Evolutionary conservation across 2,888 invertebrate genomes (phyloP), one percentile per base, ranked within the genome.

Genomic region (Ennomos fuscantarius): DNA sequence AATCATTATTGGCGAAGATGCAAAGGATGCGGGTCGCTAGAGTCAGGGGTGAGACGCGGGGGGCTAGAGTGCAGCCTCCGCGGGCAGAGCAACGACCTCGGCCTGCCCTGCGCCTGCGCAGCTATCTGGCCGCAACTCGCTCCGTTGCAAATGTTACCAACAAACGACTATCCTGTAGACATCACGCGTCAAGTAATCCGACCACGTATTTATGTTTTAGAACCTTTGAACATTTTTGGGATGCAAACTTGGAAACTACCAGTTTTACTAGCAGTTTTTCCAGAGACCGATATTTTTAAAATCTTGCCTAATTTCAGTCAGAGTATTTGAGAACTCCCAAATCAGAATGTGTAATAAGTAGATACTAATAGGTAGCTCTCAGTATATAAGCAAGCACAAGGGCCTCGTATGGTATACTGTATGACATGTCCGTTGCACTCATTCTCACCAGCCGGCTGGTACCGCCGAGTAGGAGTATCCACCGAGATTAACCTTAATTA

Each of bases 31-130:
- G 69, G 76, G 74, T 79, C 71, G 76, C 63, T 68, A 63, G 73
- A 71, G 70, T 71, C 63, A 70, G 63, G 69, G 73, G 68, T 65
- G 69, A 73, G 64, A 67, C 53, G 74, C 72, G 67, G 72, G 74
- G 69, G 79, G 77, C 78, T 76, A 72, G 79, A 79, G 86, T 83
- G 83, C 87, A 86, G 82, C 74, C 81, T 82, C 79, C 77, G 78
- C 75, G 61, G 73, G 74, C 72, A 73, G 88, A 80, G 82, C 90
- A 87, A 82, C 83, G 89, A 90, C 89, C 87, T 82, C 85, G 70
- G 70, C 62, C 62, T 49, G 60, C 65, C 59, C 69, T 72, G 80
- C 74, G 76, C 79, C 78, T 67, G 82, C 81, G 73, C 82, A 81
- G 81, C 81, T 84, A 85, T 81, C 73, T 71, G 69, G 63, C 68